These are phyloP conservation scores for Diabrotica balteata DNA, from an alignment of 2,888 invertebrate species.

Conservation along the genomic window DNA sequence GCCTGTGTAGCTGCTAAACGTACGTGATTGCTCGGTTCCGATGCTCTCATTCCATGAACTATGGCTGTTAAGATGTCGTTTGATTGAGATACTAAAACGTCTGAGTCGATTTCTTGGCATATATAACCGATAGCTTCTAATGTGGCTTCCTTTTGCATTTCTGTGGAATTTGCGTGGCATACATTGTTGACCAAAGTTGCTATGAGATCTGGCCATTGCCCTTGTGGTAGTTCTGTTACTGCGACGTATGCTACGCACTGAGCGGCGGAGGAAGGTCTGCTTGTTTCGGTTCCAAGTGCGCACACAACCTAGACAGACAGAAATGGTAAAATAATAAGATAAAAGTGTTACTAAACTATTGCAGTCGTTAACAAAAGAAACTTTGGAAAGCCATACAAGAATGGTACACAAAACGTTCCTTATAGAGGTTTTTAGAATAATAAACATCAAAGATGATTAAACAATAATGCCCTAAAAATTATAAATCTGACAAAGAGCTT, in stretches of 20 bases:
- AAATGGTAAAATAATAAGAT: too few species aligned
- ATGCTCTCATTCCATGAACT: slow-evolving; percentile 87
- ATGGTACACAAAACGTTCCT: too few species aligned
- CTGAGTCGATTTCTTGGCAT: slow-evolving; percentile 97
- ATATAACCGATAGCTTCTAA: slow-evolving; percentile 98
- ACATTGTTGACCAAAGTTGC: slow-evolving; percentile 89
- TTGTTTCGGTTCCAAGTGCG: slow-evolving; percentile 95
- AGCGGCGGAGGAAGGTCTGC: slow-evolving; percentile 95
- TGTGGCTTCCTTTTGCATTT: slow-evolving; percentile 95
- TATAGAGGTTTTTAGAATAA: too few species aligned
- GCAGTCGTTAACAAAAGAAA: too few species aligned
- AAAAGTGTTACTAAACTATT: too few species aligned
- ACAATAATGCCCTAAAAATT: too few species aligned
- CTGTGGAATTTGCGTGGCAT: slow-evolving; percentile 82
- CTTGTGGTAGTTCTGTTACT: slow-evolving; percentile 91
- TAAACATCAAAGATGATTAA: too few species aligned
- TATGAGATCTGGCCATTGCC: slow-evolving; percentile 93
- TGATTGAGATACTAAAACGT: slow-evolving; percentile 88
- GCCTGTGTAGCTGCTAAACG: slow-evolving; percentile 96
- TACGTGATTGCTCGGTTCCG: slow-evolving; percentile 92
- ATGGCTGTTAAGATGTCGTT: slow-evolving; percentile 98
- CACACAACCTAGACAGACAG: slow-evolving; percentile 75
- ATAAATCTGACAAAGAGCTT: too few species aligned
- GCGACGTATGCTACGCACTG: slow-evolving; percentile 99
- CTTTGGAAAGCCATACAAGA: too few species aligned